Base-by-base conservation (phyloP, 37 sponge, comb jelly and placozoan genomes). In the Cladorhizidae sp. region DNA sequence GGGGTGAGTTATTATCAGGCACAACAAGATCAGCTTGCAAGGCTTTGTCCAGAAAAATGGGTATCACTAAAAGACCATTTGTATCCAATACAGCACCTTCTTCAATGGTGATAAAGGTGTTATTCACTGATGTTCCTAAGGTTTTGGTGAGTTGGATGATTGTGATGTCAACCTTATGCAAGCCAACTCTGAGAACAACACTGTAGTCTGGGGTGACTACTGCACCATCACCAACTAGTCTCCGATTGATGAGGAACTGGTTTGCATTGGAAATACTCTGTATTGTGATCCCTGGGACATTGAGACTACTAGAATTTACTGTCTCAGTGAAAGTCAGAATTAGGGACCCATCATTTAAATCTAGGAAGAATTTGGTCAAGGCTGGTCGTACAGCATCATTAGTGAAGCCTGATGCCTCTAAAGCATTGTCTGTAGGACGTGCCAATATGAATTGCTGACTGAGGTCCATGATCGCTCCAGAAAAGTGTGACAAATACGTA, bases 301-400 rank as follows among this genome's bases (percentile, higher is more conserved):
- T 71, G 21, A 93, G 38, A 49, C 80, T 83, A 45, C 85, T 79
- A 20, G 83, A 72, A 71, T 89, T 89, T 29, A 94, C 87, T 33
- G 95, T 90, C 80, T 96, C 97, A 75, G 80, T 56, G 82, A 96
- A 96, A 42, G 89, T 87, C 21, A 96, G 72, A 1, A 87, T 37
- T 2, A 96, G 50, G 8, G 64, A 45, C 43, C 93, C 93, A 57
- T 75, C 72, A 72, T 93, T 90, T 62, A 96, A 63, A 79, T 90
- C 81, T 8, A 96, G 65, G 22, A 58, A 54, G 51, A 90, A 96
- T 9, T 31, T 41, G 15, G 61, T 18, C 23, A 96, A 62, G 11
- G 8, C 29, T 25, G 97, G 97, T 57, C 74, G 25, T 12, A 52
- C 82, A 18, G 70, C 49, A 65, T 96, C 97, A 20, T 65, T 69